phyloP scores from a whole-genome alignment of 2,113 vertebrate genomes.

The Orthonyx spaldingii region DNA sequence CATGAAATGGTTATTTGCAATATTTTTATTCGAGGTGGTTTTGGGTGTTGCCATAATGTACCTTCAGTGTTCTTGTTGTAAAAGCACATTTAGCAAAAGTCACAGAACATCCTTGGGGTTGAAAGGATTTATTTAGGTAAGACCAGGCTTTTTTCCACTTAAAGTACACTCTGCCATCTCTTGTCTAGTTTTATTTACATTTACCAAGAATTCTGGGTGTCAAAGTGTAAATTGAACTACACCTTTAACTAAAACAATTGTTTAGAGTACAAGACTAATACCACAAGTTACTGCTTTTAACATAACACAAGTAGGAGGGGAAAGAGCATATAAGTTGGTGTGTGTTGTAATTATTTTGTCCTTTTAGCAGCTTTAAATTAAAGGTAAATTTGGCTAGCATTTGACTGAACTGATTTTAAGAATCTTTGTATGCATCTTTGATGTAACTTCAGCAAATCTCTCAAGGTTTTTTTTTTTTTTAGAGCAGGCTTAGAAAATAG shows the following conservation, averaged over 20 bases:
- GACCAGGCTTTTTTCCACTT: constrained; percentile 41
- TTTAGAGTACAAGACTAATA: constrained; percentile 53
- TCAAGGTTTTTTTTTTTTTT: background rate
- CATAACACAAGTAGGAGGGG: constrained; percentile 10
- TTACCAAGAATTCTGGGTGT: constrained; percentile 60
- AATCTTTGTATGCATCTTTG: background rate
- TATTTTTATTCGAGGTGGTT: constrained; percentile 57
- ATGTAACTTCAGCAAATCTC: background rate
- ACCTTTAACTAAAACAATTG: constrained; percentile 56
- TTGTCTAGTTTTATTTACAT: constrained; percentile 55
- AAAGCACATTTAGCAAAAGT: constrained; percentile 61
- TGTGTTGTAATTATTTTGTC: constrained; percentile 53
- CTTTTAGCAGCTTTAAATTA: constrained; percentile 32
- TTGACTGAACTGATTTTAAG: constrained; percentile 17
- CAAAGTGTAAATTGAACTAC: constrained; percentile 61
- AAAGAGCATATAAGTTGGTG: background rate
- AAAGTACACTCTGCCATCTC: constrained; percentile 38
- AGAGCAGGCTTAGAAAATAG: background rate
- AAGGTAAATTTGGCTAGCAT: background rate
- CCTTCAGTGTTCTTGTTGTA: constrained; percentile 70
- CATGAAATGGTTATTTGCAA: constrained; percentile 21
- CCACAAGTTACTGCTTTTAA: constrained; percentile 47
- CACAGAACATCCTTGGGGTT: constrained; percentile 36
- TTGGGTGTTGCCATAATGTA: constrained; percentile 69
- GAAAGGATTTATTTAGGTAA: constrained; percentile 44